Conservation (phyloP, 2,797 vertebrate genomes). For the Notolabrus celidotus region DNA sequence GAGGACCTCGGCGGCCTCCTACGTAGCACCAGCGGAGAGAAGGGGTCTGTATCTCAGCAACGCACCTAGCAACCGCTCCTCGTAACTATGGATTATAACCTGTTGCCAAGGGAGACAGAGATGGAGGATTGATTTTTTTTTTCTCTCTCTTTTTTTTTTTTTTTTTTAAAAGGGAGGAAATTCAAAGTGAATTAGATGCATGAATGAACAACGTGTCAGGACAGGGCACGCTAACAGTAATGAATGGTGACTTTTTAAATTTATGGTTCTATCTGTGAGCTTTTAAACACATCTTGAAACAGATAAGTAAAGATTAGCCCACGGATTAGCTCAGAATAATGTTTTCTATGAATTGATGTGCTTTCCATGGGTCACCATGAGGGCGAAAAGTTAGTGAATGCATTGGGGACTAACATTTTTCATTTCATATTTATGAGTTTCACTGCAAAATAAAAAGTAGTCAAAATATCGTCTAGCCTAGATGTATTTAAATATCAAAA, state of each 20-base stretch:
- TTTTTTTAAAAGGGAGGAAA: constrained; percentile 65
- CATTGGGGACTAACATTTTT: background rate
- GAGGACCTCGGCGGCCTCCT: constrained; percentile 84
- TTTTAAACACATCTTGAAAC: constrained; percentile 29
- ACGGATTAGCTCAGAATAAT: constrained; percentile 18
- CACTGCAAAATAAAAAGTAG: background rate
- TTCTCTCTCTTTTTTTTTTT: constrained; percentile 64
- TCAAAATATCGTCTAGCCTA: background rate
- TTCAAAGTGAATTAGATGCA: constrained; percentile 78
- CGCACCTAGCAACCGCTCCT: constrained; percentile 87
- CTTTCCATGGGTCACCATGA: constrained; percentile 2
- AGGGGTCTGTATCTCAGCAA: constrained; percentile 87
- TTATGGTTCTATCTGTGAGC: constrained; percentile 29
- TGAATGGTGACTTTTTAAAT: constrained; percentile 53
- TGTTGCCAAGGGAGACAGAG: constrained; percentile 90
- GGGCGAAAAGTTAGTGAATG: background rate
- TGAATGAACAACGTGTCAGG: constrained; percentile 69
- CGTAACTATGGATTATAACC: constrained; percentile 90
- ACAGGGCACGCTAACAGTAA: constrained; percentile 48
- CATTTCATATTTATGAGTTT: constrained; percentile 5
- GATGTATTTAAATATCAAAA: background rate
- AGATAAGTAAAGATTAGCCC: constrained; percentile 32
- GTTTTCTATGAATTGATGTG: constrained; percentile 11
- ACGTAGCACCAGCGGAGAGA: constrained; percentile 79
- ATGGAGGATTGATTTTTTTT: constrained; percentile 86